Base-by-base conservation (phyloP, 2,797 vertebrate species). In the Amblyopsis hoosieri region DNA sequence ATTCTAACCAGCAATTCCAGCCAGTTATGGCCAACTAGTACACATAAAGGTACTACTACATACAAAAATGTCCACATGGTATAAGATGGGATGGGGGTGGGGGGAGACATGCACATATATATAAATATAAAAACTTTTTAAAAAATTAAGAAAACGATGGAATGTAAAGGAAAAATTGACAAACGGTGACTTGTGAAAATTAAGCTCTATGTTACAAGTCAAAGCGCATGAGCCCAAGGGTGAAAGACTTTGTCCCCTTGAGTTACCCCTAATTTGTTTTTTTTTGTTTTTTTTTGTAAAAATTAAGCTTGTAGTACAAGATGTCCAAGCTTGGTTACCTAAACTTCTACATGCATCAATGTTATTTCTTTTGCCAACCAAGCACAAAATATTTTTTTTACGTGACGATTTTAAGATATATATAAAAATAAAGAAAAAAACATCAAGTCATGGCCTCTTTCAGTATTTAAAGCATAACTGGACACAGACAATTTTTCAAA, bases 1-100 rank as follows among this genome's bases (percentile, higher is more conserved):
- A 98, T 96, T 98, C 96, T 94, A 98, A 98, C 96, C 97, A 99
- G 96, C 97, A 99, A 94, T 99, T 98, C 94, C 97, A 99, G 95
- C 97, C 97, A 79, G 97, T 99, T 58, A 99, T 99, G 97, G 97
- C 96, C 92, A 99, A 96, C 87, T 92, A 93, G 90, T 91, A 91
- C 87, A 80, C 51, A 61, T 71, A 51, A 83, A 88, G 87, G 88
- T 89, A 86, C 88, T 85, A 85, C 81, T 85, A 85, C 76, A 76
- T 71, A 79, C 68, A 84, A 76, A 84, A 87, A 74, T 29, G 87
- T 90, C 87, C 84, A 88, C 87, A 83, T 29, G 76, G 84, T 87
- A 88, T 85, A 86, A 90, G 87, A 85, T 65, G 1, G 60, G 78
- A 62, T 31, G 6, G 12, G 67, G 55, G 63, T 46, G 19, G 54